Evolutionary conservation across 1,140 invertebrate genomes (phyloP), one percentile per base, ranked within the genome.

Genomic region (Oryctes rhinoceros): DNA sequence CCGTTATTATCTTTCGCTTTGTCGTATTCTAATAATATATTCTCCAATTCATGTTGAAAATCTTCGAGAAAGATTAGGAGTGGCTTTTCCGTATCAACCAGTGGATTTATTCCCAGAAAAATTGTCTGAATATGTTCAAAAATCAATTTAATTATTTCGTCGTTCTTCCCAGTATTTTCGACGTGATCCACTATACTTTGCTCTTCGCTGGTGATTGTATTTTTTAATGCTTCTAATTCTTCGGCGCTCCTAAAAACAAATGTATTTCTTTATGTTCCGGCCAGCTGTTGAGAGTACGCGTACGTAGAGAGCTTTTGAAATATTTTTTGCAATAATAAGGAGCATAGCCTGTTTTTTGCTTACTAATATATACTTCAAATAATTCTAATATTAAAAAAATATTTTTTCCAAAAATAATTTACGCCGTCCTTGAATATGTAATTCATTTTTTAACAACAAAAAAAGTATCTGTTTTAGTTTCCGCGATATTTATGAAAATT

Each of bases 141-240:
- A 74, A 74, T 74, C 7, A 35, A 18, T 35, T 74, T 5, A 15
- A 74, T 15, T 18, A 74, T 7, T 74, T 74, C 37, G 35, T 74
- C 15, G 24, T 74, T 74, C 71, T 35, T 74, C 7, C 35, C 15
- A 7, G 53, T 20, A 62, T n/a, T 20, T 6, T 62, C 7, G 13
- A 35, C 13, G 18, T 74, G 37, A 20, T 30, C 18, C 24, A 47
- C 18, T 10, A 65, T 79, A 47, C 47, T 49, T 77, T 92, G 39
- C 86, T 76, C 89, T 89, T 81, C 84, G 82, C 81, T 87, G 87
- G 80, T 85, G 88, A 75, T 90, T 87, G 47, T 91, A 86, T 13
- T 88, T 84, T 37, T 87, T 86, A 15, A 88, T 86, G 84, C 85
- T 76, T 90, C 87, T 82, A 89, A 89, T 81, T 89, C 86, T 13